These are phyloP conservation scores for Halocynthia roretzi DNA, from an alignment of 23 tunicate species.

Conservation along the genomic window DNA sequence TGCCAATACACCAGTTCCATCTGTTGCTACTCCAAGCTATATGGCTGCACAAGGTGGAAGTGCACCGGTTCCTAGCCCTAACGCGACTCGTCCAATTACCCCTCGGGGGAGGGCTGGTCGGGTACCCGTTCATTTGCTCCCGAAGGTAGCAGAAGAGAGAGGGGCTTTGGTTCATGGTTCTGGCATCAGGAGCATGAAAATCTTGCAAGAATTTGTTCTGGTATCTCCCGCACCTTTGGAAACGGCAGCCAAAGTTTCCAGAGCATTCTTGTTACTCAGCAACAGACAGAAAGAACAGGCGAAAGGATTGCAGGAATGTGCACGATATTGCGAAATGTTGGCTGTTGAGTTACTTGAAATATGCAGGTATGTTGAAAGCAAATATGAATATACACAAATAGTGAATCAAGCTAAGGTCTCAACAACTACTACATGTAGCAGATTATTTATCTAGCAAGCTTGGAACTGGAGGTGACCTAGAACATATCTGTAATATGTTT, in stretches of 20 bases:
- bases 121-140: conserved; percentile 22
- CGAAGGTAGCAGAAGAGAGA: conserved; percentile 12
- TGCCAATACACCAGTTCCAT: conserved; percentile 40
- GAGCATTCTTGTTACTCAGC: conserved; percentile 58
- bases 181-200: conserved; percentile 40
- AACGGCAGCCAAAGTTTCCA: conserved; percentile 65
- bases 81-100: background rate
- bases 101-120: conserved; percentile 31
- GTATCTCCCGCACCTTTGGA: conserved; percentile 76
- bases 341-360: conserved; percentile 82
- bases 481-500: no score
- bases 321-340: conserved; percentile 52
- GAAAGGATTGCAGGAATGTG: conserved; percentile 62
- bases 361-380: conserved; percentile 50
- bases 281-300: conserved; percentile 76
- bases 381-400: no score
- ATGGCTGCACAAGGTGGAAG: conserved; percentile 9
- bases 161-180: background rate
- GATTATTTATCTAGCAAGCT: no score
- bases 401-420: no score
- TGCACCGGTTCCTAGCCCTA: background rate
- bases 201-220: conserved; percentile 73
- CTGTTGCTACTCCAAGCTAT: background rate
- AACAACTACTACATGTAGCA: no score
- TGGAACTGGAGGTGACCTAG: no score